Evolutionary conservation across 1,140 invertebrate genomes (phyloP), one percentile per base, ranked within the genome.

Genomic region (Trichoplusia ni): DNA sequence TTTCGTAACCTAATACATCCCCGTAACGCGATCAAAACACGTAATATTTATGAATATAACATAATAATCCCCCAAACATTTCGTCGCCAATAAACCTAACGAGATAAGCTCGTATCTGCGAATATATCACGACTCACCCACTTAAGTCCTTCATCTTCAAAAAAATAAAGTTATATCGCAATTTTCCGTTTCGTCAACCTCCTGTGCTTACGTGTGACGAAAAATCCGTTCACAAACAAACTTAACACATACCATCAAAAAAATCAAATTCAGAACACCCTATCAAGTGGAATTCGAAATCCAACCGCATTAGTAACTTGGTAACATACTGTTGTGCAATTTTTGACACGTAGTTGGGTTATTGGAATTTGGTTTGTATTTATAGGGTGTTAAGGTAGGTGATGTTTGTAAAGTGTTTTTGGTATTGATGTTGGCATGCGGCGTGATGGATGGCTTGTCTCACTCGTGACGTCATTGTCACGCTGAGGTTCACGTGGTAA

Each of bases 101-200:
- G 51, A 75, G 73, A 84, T 82, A 77, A 81, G 49, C 60, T 37
- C 56, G 40, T 54, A 59, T 70, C 75, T 62, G 49, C 62, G 69
- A 69, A 73, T 75, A 79, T 79, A 83, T 79, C 68, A 73, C 70
- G 67, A 68, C 61, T 62, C 75, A 68, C 69, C 73, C 71, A 77
- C 75, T 82, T 81, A 79, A 79, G 49, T 78, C 77, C 79, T 86
- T 82, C 85, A 89, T 86, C 82, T 79, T 54, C 75, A 74, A 63
- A 77, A 73, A 88, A 88, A 88, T 86, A 82, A 84, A 86, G 84
- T 89, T 85, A 89, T 79, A 73, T 67, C 69, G 68, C 84, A 86
- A 89, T 89, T 89, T 89, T 83, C 81, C 82, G 79, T 83, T 76
- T 81, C 80, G 68, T 47, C 80, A 80, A 75, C 75, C 74, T 67